These are phyloP conservation scores for Pica pica DNA, from an alignment of 2,113 vertebrate species.

Conservation along the genomic window DNA sequence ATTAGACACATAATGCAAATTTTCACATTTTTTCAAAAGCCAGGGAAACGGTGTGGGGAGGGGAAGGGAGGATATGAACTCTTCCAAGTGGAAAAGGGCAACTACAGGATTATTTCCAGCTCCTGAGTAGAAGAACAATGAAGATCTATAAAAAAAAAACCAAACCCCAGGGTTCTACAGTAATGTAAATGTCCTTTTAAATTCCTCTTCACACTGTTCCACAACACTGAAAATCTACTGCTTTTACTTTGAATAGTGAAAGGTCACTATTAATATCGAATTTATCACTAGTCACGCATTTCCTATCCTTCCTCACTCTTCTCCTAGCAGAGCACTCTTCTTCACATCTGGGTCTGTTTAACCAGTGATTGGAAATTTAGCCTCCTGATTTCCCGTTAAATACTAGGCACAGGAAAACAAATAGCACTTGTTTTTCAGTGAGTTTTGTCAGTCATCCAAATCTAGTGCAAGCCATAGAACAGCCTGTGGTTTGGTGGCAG, in stretches of 20 bases:
- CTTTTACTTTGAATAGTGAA: conserved; percentile 30
- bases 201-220: conserved; percentile 44
- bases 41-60: not conserved
- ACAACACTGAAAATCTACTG: conserved; percentile 2
- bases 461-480: conserved; percentile 65
- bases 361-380: conserved; percentile 79
- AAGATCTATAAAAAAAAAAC: not conserved
- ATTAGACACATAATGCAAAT: not conserved
- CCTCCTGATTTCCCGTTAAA: conserved; percentile 84
- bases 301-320: conserved; percentile 48
- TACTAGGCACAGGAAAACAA: conserved; percentile 81
- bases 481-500: conserved; percentile 74
- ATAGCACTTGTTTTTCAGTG: conserved; percentile 83
- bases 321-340: not conserved
- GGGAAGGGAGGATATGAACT: not conserved
- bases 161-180: not conserved
- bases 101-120: conserved; percentile 39
- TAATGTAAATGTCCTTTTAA: not conserved
- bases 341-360: conserved; percentile 80
- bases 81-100: conserved; percentile 29
- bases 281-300: conserved; percentile 36
- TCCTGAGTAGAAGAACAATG: not conserved
- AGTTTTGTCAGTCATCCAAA: conserved; percentile 78
- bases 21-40: conserved; percentile 19
- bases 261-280: conserved; percentile 40